These are phyloP conservation scores for Gymnodraco acuticeps DNA, from an alignment of 2,797 vertebrate species.

Conservation along the genomic window DNA sequence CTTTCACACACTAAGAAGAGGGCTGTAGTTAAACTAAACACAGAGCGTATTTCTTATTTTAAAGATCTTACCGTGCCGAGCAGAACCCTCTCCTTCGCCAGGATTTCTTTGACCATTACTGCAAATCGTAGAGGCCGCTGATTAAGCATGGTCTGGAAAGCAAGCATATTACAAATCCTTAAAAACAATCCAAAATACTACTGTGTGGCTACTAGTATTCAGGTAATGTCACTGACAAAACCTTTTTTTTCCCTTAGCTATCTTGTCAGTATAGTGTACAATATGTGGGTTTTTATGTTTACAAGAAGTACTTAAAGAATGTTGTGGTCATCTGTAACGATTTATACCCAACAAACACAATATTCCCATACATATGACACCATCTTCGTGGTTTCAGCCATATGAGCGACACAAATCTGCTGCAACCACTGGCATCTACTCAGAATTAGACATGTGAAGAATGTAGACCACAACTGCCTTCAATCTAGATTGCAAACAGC, in stretches of 20 bases:
- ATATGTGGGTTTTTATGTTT: neutral
- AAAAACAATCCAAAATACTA: neutral
- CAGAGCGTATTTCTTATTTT: neutral
- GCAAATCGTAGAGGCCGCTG: conserved; percentile 88
- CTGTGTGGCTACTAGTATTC: neutral
- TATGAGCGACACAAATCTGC: neutral
- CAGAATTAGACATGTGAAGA: neutral
- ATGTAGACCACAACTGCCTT: neutral
- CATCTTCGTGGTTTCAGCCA: neutral
- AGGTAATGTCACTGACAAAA: neutral
- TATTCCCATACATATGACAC: neutral
- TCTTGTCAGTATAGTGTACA: neutral
- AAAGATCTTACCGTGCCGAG: conserved; percentile 83
- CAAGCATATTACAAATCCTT: conserved; percentile 5
- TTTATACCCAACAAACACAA: neutral
- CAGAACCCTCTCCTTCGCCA: conserved; percentile 88
- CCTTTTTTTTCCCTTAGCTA: neutral
- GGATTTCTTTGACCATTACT: conserved; percentile 85
- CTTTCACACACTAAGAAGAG: neutral
- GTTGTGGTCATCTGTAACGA: neutral
- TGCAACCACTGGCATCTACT: too few relatives aligned
- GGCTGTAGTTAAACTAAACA: neutral
- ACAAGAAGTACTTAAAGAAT: neutral
- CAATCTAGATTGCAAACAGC: too few relatives aligned
- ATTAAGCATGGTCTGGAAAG: conserved; percentile 83